Conservation (phyloP, 2,113 vertebrate species). For the Zosterops japonicus region DNA sequence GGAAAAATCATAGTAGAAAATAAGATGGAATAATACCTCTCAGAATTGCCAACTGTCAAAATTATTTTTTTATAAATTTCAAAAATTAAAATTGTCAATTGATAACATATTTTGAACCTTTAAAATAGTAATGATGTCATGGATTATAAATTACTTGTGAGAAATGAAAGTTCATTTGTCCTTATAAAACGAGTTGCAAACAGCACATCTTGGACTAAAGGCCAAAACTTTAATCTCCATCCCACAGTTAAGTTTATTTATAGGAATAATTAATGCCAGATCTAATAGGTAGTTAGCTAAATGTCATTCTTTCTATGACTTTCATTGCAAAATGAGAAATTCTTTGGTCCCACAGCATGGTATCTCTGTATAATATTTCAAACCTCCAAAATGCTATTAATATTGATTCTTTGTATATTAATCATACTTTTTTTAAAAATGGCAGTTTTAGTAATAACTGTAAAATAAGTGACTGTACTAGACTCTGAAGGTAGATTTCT, state of each 20-base stretch:
- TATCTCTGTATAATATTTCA: not conserved
- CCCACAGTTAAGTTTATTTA: not conserved
- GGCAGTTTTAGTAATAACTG: not conserved
- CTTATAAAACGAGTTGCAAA: not conserved
- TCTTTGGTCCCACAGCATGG: not conserved
- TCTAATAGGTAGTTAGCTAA: not conserved
- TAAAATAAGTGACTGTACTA: not conserved
- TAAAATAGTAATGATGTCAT: not conserved
- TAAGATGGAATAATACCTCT: not conserved
- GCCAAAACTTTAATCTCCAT: not conserved
- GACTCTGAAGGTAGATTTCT: not conserved
- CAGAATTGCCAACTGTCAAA: not conserved
- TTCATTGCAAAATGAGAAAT: not conserved
- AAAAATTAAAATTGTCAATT: not conserved
- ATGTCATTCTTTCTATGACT: not conserved
- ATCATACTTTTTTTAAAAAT: not conserved
- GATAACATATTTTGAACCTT: not conserved
- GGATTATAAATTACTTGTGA: not conserved
- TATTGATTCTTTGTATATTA: not conserved
- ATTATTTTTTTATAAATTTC: not conserved
- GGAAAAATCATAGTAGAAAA: not conserved
- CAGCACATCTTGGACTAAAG: not conserved
- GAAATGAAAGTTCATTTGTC: not conserved
- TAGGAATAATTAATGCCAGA: not conserved
- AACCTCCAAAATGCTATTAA: not conserved